Base-by-base conservation (phyloP, 2,113 vertebrate species). In the Engraulis encrasicolus region DNA sequence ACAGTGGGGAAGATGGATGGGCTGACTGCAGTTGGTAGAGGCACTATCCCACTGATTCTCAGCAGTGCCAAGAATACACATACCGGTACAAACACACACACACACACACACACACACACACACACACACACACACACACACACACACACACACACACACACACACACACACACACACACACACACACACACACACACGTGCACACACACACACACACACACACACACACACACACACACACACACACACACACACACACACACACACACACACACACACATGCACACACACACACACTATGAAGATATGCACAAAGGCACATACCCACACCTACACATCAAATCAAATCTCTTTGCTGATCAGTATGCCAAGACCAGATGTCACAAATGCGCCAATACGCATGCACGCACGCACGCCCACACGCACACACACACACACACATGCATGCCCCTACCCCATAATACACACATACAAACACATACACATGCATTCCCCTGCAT, bases 1-100 rank as follows among this genome's bases (percentile, higher is more conserved):
- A 80, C 85, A 86, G 85, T 52, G 66, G 81, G 49, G 79, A 86
- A 86, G 85, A 86, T 86, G 81, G 81, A 86, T 86, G 85, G 85
- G 82, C 78, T 86, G 31, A 74, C 84, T 50, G 81, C 81, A 86
- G 78, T 82, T 52, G 23, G 50, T 81, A 17, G 66, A 74, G 66
- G 34, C 66, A 74, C 27, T 74, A 74, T 74, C 66, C 66, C 66
- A 74, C 66, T 14, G 66, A 34, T 74, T 74, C 66, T 1, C 31
- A 74, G 66, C 66, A 74, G 20, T 37, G 61, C 36, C 82, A 40
- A 71, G 66, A 40, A 78, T 74, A 78, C 82, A 45, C 40, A 61
- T 37, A 48, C 52, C 71, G n/a, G n/a, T n/a, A n/a, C n/a, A n/a
- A n/a, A n/a, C n/a, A n/a, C n/a, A n/a, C n/a, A n/a, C 34, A 17